Evolutionary conservation across 2,888 invertebrate genomes (phyloP).

Genomic region (Sisyra terminalis): DNA sequence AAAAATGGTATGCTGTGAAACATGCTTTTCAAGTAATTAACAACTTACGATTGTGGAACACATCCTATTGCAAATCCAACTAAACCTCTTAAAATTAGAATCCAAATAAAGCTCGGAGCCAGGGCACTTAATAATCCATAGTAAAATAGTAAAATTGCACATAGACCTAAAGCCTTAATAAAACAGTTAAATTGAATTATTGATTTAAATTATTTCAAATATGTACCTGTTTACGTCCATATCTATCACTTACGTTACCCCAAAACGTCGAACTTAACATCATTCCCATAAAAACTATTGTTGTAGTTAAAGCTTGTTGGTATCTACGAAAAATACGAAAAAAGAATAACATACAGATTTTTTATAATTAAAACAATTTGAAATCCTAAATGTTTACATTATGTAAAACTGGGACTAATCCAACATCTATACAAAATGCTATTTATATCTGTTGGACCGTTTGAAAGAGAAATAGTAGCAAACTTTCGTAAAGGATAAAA

Average conservation of each 20-base stretch:
- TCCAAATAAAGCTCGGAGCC: constrained; percentile 82
- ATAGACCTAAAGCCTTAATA: constrained; percentile 69
- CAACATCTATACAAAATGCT: no score
- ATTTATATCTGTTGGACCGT: no score
- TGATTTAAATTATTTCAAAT: not conserved
- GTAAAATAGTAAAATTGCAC: constrained; percentile 78
- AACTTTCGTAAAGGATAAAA: no score
- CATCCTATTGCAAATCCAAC: constrained; percentile 95
- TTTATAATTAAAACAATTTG: no score
- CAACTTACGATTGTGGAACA: constrained; percentile 87
- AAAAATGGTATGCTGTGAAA: constrained; percentile 9
- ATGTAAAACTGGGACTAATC: no score
- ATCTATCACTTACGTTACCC: constrained; percentile 88
- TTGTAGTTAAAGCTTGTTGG: constrained; percentile 85
- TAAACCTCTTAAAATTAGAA: constrained; percentile 74
- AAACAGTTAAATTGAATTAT: constrained; percentile 8
- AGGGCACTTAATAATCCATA: constrained; percentile 82
- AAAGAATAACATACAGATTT: no score
- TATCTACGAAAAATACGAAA: no score
- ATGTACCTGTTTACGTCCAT: constrained; percentile 67
- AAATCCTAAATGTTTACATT: no score
- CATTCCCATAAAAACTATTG: constrained; percentile 91
- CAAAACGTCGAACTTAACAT: constrained; percentile 93
- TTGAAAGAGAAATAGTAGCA: no score
- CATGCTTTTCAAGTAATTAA: constrained; percentile 8